Percentiles rank a stretch among this genome's conserved stretches.
Evolutionary conservation across 2,888 invertebrate species (phyloP).

Genomic region (Himalopsyche kuldschensis): DNA sequence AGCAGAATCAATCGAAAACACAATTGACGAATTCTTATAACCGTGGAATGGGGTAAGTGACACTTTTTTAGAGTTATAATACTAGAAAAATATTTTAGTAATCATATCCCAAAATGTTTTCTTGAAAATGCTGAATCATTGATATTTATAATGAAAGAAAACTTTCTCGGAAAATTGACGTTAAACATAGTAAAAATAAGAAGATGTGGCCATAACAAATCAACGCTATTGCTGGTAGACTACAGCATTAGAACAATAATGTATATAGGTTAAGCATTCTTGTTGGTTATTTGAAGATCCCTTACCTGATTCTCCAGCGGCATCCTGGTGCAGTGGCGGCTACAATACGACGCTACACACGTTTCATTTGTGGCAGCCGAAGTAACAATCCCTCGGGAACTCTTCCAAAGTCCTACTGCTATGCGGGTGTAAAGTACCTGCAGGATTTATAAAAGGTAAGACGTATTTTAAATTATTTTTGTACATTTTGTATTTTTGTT

Average conservation of each 20-base stretch:
- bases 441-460: neutral
- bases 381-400: constrained; percentile 61
- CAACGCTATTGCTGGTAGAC: neutral
- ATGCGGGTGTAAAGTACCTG: constrained; percentile 82
- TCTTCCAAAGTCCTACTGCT: constrained; percentile 81
- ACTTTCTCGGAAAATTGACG: neutral
- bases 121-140: too few species aligned
- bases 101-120: too few species aligned
- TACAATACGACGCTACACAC: neutral
- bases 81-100: too few species aligned
- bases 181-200: neutral
- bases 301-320: constrained; percentile 19
- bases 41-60: too few species aligned
- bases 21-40: too few species aligned
- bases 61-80: too few species aligned
- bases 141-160: neutral
- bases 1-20: too few species aligned
- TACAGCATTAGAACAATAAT: neutral
- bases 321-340: constrained; percentile 3
- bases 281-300: too few species aligned
- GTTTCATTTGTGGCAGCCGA: neutral
- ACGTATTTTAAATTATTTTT: too few species aligned
- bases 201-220: neutral
- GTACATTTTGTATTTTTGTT: too few species aligned
- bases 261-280: neutral